Evolutionary conservation across 2,113 vertebrate species (phyloP), one percentile per base, ranked within the genome.

Genomic region (Apeltes quadracus): DNA sequence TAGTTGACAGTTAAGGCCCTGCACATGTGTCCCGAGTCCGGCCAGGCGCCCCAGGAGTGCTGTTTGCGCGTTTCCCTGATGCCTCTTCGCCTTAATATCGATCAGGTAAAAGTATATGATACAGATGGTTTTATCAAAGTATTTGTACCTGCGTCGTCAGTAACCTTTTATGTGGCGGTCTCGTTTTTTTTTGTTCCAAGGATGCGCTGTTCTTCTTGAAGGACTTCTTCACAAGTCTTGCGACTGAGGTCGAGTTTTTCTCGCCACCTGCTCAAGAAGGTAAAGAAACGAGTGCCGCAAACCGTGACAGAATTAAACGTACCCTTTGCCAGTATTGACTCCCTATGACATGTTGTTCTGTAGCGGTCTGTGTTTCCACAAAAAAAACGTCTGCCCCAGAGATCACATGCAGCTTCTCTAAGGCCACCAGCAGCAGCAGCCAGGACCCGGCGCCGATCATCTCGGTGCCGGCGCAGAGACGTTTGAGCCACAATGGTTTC

Each of bases 191-290:
- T 78, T 75, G 11, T 61, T 68, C 76, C 1, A 77, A 99, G 98
- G 98, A 99, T 90, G 97, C 98, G 23, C 91, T 99, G 84, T 99
- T 99, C 90, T 99, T 99, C 93, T 84, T 99, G 86, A 99, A 98
- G 87, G 96, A 98, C 82, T 99, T 99, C 91, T 98, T 99, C 75
- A 94, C 95, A 38, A 97, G 96, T 88, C 94, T 99, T 54, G 94
- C 97, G 71, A 80, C 96, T 73, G 97, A 98, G 85, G 96, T 99
- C 22, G 98, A 99, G 82, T 92, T 98, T 53, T 93, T 98, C 48
- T 94, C 94, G 66, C 95, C 97, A 48, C 95, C 97, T 61, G 95
- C 95, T 79, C 96, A 96, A 90, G 97, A 99, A 94, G 95, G 98
- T 98, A 94, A 79, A 58, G 29, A 25, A 12, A 20, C 3, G 22